phyloP scores from a whole-genome alignment of 2,113 vertebrate species.

The Plecotus auritus region DNA sequence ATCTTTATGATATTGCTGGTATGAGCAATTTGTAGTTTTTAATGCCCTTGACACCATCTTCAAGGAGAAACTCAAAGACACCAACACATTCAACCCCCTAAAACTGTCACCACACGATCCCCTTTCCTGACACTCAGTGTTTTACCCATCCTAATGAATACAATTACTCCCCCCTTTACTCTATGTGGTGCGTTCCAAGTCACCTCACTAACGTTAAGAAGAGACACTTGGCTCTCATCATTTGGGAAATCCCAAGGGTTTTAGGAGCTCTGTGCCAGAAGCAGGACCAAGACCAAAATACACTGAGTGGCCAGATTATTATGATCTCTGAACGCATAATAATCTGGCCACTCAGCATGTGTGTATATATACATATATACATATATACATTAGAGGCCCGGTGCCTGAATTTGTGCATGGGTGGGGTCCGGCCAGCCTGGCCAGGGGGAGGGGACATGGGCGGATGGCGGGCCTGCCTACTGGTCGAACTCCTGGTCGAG shows the following conservation, averaged over 20 bases:
- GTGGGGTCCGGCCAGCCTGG: too few species aligned
- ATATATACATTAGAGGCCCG: too few species aligned
- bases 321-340: too few species aligned
- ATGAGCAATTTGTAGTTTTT: neutral
- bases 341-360: too few species aligned
- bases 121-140: neutral
- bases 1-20: neutral
- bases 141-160: neutral
- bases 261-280: neutral
- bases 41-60: neutral
- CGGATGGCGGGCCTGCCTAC: too few species aligned
- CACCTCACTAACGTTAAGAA: neutral
- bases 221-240: neutral
- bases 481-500: too few species aligned
- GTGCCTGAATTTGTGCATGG: too few species aligned
- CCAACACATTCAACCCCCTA: neutral
- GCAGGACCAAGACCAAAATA: neutral
- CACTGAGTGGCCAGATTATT: too few species aligned
- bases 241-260: neutral
- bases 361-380: too few species aligned
- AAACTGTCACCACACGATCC: neutral
- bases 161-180: neutral
- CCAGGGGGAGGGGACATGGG: too few species aligned
- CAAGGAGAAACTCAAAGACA: constrained; percentile 30
- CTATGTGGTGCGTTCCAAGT: neutral